A percentile compares a stretch with the other conserved stretches of the same genome.
These are phyloP conservation scores for Cephalotes varians DNA, from an alignment of 2,888 invertebrate genomes.

Conservation along the genomic window DNA sequence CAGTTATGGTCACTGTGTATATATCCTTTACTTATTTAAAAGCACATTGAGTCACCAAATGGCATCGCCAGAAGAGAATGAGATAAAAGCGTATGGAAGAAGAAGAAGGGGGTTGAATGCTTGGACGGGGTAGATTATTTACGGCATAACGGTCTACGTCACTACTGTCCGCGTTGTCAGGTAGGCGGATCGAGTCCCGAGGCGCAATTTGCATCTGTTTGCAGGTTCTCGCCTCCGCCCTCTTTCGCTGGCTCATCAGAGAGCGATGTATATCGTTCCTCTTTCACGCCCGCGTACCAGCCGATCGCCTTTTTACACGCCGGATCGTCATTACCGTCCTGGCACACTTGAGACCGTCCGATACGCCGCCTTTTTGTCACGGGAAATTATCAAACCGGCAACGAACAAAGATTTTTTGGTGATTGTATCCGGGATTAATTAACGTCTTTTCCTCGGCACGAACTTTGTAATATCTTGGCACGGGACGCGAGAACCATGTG, in stretches of 20 bases:
- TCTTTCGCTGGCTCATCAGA: constrained; percentile 62
- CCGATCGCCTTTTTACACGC: constrained; percentile 65
- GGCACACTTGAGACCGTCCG: constrained; percentile 36
- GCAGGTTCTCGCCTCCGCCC: constrained; percentile 66
- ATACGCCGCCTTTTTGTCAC: constrained; percentile 41
- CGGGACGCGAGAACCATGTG: background rate
- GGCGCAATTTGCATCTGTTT: constrained; percentile 73
- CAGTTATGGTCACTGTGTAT: no score
- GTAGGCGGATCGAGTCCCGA: constrained; percentile 70
- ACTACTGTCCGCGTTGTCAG: constrained; percentile 66
- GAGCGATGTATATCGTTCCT: constrained; percentile 51
- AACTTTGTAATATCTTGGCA: background rate
- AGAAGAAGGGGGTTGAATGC: constrained; percentile 55
- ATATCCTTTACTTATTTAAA: no score
- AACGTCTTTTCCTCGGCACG: background rate
- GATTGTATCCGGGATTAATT: background rate
- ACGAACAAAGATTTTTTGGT: constrained; percentile 9
- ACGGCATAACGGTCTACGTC: constrained; percentile 73
- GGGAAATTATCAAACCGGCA: constrained; percentile 33
- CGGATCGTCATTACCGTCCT: constrained; percentile 46
- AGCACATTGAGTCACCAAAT: no score
- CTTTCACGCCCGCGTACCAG: constrained; percentile 49
- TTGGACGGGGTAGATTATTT: constrained; percentile 79
- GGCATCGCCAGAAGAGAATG: background rate
- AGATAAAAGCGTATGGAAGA: background rate